Evolutionary conservation across 2,888 invertebrate species (phyloP).

Genomic region (Cylloceria caligata): DNA sequence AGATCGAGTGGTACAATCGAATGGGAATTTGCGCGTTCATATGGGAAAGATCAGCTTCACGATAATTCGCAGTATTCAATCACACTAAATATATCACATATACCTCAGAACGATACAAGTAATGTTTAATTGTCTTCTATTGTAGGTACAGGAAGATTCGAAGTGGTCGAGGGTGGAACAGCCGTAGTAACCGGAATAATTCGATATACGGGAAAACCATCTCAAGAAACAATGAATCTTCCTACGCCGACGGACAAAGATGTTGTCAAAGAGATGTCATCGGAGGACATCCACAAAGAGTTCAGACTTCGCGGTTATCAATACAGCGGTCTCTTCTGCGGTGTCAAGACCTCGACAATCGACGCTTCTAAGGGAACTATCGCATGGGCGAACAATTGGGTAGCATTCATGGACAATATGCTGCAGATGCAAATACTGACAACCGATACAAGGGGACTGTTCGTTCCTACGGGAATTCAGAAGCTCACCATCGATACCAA

Average conservation of each 20-base stretch:
- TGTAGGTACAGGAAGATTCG: conserved; percentile 83
- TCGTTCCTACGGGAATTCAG: too few relatives aligned
- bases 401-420: conserved; percentile 90
- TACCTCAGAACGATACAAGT: too few relatives aligned
- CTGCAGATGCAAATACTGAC: conserved; percentile 87
- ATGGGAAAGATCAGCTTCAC: too few relatives aligned
- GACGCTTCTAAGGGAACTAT: conserved; percentile 82
- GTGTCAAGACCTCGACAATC: conserved; percentile 85
- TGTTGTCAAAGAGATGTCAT: conserved; percentile 75
- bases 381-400: conserved; percentile 88
- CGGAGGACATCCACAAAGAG: conserved; percentile 84
- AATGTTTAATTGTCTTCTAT: too few relatives aligned
- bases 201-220: conserved; percentile 86
- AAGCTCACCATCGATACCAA: too few relatives aligned
- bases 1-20: too few relatives aligned
- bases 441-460: conserved; percentile 81
- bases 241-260: conserved; percentile 71
- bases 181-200: conserved; percentile 90
- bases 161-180: conserved; percentile 89
- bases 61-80: too few relatives aligned
- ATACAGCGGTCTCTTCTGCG: conserved; percentile 85
- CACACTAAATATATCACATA: too few relatives aligned
- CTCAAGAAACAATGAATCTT: conserved; percentile 76
- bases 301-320: conserved; percentile 86
- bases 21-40: too few relatives aligned